Evolutionary conservation across 2,113 vertebrate genomes (phyloP).

Genomic region (Epinephelus lanceolatus): DNA sequence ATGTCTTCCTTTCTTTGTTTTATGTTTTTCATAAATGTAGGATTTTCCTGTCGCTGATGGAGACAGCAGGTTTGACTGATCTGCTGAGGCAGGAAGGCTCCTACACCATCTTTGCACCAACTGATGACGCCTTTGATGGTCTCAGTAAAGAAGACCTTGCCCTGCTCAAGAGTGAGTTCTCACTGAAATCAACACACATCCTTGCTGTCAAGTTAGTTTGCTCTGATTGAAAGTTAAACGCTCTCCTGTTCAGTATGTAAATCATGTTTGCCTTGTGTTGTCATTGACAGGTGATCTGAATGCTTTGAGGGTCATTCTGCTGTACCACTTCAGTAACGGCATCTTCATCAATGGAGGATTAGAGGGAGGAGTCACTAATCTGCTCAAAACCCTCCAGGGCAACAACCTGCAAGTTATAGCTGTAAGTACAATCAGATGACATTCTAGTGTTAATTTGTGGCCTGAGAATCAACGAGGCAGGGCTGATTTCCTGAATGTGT

Average conservation of each 20-base stretch:
- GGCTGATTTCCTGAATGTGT: background rate
- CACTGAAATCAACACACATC: background rate
- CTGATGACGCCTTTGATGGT: conserved; percentile 91
- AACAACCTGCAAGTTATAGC: conserved; percentile 89
- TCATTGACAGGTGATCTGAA: conserved; percentile 87
- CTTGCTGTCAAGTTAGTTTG: background rate
- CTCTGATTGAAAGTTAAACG: background rate
- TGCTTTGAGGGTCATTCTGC: conserved; percentile 91
- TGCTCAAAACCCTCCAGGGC: conserved; percentile 94
- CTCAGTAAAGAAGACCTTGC: conserved; percentile 87
- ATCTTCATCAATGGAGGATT: conserved; percentile 94
- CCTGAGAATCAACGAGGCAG: background rate
- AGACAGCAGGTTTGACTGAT: conserved; percentile 91
- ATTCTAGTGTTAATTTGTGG: background rate
- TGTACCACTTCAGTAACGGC: conserved; percentile 94
- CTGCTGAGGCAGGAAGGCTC: conserved; percentile 88
- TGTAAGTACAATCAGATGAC: conserved; percentile 68
- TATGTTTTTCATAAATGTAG: conserved; percentile 43
- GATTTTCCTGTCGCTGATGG: conserved; percentile 91
- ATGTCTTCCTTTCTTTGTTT: background rate
- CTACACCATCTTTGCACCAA: conserved; percentile 95
- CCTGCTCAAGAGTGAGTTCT: conserved; percentile 88
- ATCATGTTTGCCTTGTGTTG: background rate
- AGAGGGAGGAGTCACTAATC: conserved; percentile 93
- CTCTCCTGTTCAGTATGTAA: background rate